A percentile compares a stretch with the other conserved stretches of the same genome.
Conservation (phyloP, 2,797 vertebrate species). For the Sebastes steindachneri region DNA sequence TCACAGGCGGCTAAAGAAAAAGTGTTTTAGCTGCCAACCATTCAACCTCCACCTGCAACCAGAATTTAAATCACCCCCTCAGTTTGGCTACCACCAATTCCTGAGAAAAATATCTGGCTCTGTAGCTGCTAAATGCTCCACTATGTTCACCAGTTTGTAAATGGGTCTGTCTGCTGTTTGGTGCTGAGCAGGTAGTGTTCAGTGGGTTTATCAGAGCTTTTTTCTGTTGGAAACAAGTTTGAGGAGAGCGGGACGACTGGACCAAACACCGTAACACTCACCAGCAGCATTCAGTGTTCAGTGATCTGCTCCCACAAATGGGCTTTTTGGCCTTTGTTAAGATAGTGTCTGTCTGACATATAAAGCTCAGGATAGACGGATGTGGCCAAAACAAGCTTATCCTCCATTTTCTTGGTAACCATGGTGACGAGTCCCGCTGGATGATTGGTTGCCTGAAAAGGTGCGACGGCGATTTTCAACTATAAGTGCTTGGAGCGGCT, state of each 20-base stretch:
- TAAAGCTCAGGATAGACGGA: not conserved
- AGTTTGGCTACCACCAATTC: not conserved
- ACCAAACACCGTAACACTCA: not conserved
- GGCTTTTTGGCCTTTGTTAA: not conserved
- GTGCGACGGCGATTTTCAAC: too few species aligned
- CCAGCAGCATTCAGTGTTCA: not conserved
- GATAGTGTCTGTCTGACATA: not conserved
- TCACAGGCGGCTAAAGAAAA: not conserved
- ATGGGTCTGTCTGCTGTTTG: not conserved
- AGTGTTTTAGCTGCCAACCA: not conserved
- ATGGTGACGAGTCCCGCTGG: too few species aligned
- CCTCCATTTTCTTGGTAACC: too few species aligned
- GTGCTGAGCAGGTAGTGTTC: not conserved
- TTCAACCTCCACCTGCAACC: not conserved
- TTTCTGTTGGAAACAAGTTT: not conserved
- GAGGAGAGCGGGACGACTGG: not conserved
- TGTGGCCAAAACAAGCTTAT: not conserved
- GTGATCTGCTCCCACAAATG: not conserved
- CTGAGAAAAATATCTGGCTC: not conserved
- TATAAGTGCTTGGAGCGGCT: too few species aligned
- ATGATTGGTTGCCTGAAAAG: too few species aligned
- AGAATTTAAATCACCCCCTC: not conserved
- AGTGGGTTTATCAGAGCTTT: not conserved
- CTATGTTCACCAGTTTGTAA: not conserved
- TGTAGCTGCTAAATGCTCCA: not conserved